Base-by-base conservation (phyloP, 2,797 vertebrate genomes). In the Microctenopoma stevenorrisi region DNA sequence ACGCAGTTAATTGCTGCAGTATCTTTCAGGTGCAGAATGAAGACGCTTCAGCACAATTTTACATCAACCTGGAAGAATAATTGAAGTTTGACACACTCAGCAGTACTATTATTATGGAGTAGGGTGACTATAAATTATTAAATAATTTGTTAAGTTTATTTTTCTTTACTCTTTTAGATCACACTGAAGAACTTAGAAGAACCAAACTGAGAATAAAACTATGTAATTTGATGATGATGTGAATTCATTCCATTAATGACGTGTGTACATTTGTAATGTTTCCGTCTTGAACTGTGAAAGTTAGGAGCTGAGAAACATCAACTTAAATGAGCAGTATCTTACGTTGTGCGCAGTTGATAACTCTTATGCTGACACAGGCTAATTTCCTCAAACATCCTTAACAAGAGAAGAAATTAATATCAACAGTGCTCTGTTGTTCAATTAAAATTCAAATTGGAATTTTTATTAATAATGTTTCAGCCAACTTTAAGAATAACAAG, bases 381-480 rank as follows among this genome's bases (percentile, higher is more conserved):
- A 58, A 85, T 89, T 91, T 85, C 44, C 73, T 91, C 82, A 88
- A 87, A 88, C 76, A 86, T 85, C 75, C 73, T 72, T 73, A 82
- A 89, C 76, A 68, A 61, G 64, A 78, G 75, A 79, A 67, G 67
- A 82, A 88, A 87, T 88, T 81, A 81, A 83, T 72, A 88, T 86
- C 67, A 68, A 72, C 72, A 81, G 70, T 54, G 68, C 66, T 78
- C 67, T 71, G 61, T 80, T 81, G 72, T 81, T 84, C 72, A 81
- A 89, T 88, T 86, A 87, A 89, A 92, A 89, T 68, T 71, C 50
- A 73, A 84, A 90, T 82, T 68, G 73, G 61, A 86, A 79, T 46
- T 81, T 63, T 44, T 65, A 83, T 81, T 80, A 76, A 83, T 81
- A 49, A 57, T 51, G 47, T 87, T 85, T 83, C 49, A 38, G 57